Conservation (phyloP, 2,888 invertebrate species). For the Metacarcinus magister region DNA sequence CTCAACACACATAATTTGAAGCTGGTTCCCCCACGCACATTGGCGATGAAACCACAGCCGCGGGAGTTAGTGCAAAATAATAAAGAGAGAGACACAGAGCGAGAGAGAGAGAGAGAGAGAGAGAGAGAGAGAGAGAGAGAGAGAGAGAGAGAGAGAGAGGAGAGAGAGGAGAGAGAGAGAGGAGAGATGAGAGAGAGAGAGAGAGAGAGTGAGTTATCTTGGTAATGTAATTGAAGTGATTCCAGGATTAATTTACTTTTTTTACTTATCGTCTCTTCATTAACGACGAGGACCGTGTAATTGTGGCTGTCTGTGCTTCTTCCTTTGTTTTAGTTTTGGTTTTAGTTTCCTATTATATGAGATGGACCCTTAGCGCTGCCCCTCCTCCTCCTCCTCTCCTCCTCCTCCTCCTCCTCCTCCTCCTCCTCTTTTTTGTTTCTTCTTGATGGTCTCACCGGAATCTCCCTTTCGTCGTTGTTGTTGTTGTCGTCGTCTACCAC, state of each 20-base stretch:
- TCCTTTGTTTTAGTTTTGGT: background rate
- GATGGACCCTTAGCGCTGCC: background rate
- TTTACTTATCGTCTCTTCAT: background rate
- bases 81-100: background rate
- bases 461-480: background rate
- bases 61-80: no score
- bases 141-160: slow-evolving; percentile 46
- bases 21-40: slow-evolving; percentile 49
- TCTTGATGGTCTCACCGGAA: background rate
- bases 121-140: slow-evolving; percentile 22
- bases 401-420: no score
- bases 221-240: background rate
- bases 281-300: background rate
- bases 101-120: background rate
- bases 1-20: background rate
- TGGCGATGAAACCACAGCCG: background rate
- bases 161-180: slow-evolving; percentile 42
- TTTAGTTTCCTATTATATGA: background rate
- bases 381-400: background rate
- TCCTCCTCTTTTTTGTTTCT: no score
- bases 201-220: background rate
- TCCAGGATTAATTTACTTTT: background rate
- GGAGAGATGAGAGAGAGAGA: background rate
- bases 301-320: background rate
- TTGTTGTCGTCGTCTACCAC: no score